A percentile compares a stretch with the other conserved stretches of the same genome.
Conservation (phyloP, 37 sponge, comb jelly and placozoan species). For the Theonella swinhoei region DNA sequence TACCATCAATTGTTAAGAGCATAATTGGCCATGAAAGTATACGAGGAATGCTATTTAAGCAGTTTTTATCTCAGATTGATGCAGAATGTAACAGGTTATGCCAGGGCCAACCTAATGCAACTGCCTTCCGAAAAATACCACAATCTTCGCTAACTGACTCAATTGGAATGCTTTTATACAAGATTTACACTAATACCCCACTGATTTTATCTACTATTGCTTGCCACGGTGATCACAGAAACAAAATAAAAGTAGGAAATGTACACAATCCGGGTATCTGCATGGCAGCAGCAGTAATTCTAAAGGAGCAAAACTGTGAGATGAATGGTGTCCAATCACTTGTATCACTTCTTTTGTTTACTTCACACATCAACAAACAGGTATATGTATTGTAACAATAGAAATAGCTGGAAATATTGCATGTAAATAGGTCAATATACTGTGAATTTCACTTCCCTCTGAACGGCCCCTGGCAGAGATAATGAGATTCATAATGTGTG, state of each 20-base stretch:
- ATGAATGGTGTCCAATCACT: conserved; percentile 23
- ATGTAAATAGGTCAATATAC: too few species aligned
- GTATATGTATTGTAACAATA: too few species aligned
- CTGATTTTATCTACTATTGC: not conserved
- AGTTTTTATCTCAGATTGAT: not conserved
- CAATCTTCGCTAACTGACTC: too few species aligned
- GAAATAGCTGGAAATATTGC: too few species aligned
- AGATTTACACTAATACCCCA: not conserved
- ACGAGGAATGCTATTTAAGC: not conserved
- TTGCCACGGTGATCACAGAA: conserved; percentile 14
- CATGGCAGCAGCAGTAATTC: conserved; percentile 29
- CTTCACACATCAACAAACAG: conserved; percentile 32
- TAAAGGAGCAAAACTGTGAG: conserved; percentile 38
- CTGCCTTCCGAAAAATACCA: too few species aligned
- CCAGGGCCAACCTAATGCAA: too few species aligned
- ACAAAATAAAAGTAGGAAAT: conserved; percentile 8
- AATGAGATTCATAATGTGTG: too few species aligned
- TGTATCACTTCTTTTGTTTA: conserved; percentile 4
- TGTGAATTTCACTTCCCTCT: too few species aligned
- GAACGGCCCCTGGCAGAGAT: too few species aligned
- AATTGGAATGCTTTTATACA: too few species aligned
- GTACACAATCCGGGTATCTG: conserved; percentile 23
- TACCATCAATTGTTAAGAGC: not conserved
- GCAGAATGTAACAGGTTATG: conserved; percentile 29
- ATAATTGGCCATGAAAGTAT: not conserved